Evolutionary conservation across 2,888 invertebrate genomes (phyloP).

Genomic region (Monoplex corrugatus): DNA sequence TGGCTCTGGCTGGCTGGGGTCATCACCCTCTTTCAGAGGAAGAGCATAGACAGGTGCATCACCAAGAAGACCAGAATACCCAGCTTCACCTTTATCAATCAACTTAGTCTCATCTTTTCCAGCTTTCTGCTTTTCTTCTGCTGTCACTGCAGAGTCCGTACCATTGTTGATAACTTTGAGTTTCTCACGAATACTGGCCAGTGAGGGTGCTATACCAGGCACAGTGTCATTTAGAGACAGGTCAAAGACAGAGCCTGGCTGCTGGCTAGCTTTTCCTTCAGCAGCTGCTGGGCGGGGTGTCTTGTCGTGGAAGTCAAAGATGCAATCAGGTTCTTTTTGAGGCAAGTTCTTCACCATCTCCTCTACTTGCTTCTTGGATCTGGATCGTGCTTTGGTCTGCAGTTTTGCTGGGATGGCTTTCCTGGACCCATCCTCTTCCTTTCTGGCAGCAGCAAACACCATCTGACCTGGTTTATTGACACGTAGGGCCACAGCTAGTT

Average conservation of each 20-base stretch:
- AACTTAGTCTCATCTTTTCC: background rate
- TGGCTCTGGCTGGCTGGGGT: conserved; percentile 7
- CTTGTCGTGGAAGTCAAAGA: conserved; percentile 70
- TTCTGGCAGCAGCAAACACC: conserved; percentile 69
- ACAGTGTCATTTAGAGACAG: conserved; percentile 68
- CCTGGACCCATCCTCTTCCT: conserved; percentile 70
- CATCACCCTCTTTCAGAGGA: conserved; percentile 51
- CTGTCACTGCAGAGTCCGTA: background rate
- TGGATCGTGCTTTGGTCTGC: conserved; percentile 65
- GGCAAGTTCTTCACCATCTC: conserved; percentile 60
- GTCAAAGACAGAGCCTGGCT: conserved; percentile 61
- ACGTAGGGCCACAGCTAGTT: conserved; percentile 61
- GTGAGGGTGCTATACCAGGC: conserved; percentile 43
- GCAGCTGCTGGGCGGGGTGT: conserved; percentile 58
- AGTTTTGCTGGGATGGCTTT: conserved; percentile 67
- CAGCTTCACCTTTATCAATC: background rate
- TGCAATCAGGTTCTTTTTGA: conserved; percentile 58
- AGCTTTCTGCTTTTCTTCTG: background rate
- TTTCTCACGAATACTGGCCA: conserved; percentile 42
- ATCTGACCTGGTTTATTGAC: conserved; percentile 70
- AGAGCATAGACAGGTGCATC: conserved; percentile 44
- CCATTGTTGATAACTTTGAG: background rate
- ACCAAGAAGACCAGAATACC: conserved; percentile 4
- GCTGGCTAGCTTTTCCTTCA: conserved; percentile 36
- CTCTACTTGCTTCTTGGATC: conserved; percentile 64